Conservation (phyloP, 2,113 vertebrate species). For the Mus spicilegus region DNA sequence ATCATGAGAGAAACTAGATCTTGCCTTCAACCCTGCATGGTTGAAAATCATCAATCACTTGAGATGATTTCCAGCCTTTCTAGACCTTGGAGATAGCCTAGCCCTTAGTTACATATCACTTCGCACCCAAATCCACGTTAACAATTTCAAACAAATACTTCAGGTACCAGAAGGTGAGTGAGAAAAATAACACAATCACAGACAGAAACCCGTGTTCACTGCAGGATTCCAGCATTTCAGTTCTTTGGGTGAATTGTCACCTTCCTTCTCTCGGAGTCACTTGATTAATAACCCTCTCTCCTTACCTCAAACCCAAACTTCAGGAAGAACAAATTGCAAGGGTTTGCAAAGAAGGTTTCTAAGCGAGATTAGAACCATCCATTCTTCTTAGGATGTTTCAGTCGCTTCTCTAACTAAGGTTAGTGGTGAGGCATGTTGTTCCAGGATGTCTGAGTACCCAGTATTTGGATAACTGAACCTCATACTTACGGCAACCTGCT, state of each 20-base stretch:
- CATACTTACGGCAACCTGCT: neutral
- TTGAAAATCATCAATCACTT: too few relatives aligned
- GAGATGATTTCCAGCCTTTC: neutral
- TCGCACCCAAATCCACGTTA: neutral
- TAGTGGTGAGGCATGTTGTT: neutral
- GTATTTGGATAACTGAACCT: neutral
- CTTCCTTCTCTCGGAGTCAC: neutral
- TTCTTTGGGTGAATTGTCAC: neutral
- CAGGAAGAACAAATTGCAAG: neutral
- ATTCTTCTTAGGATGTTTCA: neutral
- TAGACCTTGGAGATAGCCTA: neutral
- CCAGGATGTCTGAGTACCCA: neutral
- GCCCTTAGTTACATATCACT: neutral
- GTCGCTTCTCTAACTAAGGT: neutral
- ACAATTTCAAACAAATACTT: neutral
- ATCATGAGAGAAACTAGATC: neutral
- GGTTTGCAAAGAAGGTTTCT: neutral
- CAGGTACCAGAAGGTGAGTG: neutral
- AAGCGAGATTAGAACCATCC: neutral
- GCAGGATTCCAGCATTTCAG: neutral
- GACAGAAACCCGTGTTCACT: neutral
- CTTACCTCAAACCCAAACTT: neutral
- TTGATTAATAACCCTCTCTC: neutral
- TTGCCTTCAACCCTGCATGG: neutral
- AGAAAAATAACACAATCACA: neutral